Conservation (phyloP, 2,113 vertebrate species). For the Pelusios castaneus region DNA sequence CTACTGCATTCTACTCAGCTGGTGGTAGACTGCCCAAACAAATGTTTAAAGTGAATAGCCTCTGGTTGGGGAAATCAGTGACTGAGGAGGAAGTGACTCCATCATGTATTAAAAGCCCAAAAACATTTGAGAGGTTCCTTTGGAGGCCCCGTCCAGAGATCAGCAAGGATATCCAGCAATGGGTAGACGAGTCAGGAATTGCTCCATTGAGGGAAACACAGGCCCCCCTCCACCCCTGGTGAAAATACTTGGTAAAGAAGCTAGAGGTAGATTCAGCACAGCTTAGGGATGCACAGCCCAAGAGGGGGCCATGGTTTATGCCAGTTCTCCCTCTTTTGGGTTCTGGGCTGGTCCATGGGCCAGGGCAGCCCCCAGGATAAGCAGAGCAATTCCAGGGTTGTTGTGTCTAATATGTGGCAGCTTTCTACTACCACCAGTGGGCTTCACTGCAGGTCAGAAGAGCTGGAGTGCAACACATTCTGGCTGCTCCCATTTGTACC, state of each 20-base stretch:
- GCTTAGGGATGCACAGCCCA: neutral
- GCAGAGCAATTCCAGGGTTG: neutral
- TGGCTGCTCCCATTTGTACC: neutral
- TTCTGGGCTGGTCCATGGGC: neutral
- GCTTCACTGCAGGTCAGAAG: neutral
- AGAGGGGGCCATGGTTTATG: neutral
- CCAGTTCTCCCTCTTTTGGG: neutral
- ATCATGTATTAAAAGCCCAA: neutral
- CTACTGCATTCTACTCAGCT: neutral
- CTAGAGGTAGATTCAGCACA: neutral
- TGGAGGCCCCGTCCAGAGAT: neutral
- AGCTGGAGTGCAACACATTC: neutral
- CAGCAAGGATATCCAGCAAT: neutral
- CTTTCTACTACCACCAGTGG: neutral
- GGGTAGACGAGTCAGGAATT: neutral
- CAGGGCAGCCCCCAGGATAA: neutral
- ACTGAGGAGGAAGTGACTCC: neutral
- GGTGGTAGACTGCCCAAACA: neutral
- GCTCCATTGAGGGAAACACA: neutral
- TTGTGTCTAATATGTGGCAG: fast-evolving
- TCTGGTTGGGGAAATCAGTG: neutral
- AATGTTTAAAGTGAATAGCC: neutral
- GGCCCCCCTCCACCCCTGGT: neutral
- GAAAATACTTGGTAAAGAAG: neutral
- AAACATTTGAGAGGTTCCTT: neutral